phyloP scores from a whole-genome alignment of 2,888 invertebrate species.

The Leucania comma region DNA sequence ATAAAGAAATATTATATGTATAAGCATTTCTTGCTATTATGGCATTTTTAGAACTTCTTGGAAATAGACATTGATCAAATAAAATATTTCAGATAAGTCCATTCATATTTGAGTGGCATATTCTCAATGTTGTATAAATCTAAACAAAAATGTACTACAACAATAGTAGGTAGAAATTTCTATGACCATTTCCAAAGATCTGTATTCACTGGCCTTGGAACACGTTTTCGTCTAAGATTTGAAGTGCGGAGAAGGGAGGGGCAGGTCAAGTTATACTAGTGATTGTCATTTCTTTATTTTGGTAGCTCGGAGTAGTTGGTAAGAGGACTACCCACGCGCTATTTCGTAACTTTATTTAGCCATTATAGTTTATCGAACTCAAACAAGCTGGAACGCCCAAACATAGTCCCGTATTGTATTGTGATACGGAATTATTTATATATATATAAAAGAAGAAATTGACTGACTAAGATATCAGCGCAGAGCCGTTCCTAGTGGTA shows the following conservation, averaged over 20 bases:
- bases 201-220: background rate
- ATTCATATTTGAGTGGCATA: constrained; percentile 52
- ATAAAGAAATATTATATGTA: too few species aligned
- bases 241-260: background rate
- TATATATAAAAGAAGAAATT: background rate
- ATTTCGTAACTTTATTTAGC: constrained; percentile 71
- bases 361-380: constrained; percentile 75
- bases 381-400: constrained; percentile 57
- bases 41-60: background rate
- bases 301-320: constrained; percentile 50
- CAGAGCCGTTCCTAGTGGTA: too few species aligned
- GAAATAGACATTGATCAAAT: constrained; percentile 34
- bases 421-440: constrained; percentile 57
- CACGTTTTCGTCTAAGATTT: constrained; percentile 16
- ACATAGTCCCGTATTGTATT: constrained; percentile 47
- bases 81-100: constrained; percentile 26
- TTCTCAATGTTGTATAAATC: constrained; percentile 49
- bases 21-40: too few species aligned
- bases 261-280: constrained; percentile 50
- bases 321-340: constrained; percentile 70
- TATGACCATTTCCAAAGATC: constrained; percentile 42
- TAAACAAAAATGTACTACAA: constrained; percentile 47
- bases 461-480: too few species aligned
- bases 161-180: constrained; percentile 38
- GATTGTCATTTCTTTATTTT: constrained; percentile 56